A percentile compares a stretch with the other conserved stretches of the same genome.
Conservation (phyloP, 2,888 invertebrate genomes). For the Melanostoma scalare region DNA sequence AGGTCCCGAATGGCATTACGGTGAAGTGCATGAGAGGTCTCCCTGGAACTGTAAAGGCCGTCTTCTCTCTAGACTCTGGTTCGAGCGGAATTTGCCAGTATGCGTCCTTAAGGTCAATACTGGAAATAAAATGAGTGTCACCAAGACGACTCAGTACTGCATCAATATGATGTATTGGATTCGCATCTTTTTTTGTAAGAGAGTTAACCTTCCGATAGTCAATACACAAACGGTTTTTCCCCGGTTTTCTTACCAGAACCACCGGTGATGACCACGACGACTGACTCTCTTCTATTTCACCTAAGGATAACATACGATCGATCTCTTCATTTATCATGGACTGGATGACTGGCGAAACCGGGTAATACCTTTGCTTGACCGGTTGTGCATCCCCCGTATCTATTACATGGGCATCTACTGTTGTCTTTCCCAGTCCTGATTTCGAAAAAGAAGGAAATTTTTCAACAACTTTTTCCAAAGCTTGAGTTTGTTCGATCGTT, state of each 20-base stretch:
- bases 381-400: conserved; percentile 47
- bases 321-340: conserved; percentile 71
- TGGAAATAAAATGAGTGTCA: conserved; percentile 51
- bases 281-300: conserved; percentile 75
- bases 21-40: conserved; percentile 47
- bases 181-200: conserved; percentile 70
- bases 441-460: conserved; percentile 26
- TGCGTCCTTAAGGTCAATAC: conserved; percentile 69
- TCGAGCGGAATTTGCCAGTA: conserved; percentile 51
- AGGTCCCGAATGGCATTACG: conserved; percentile 62
- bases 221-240: conserved; percentile 73
- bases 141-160: conserved; percentile 65
- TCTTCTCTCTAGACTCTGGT: conserved; percentile 44
- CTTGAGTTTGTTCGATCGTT: background rate
- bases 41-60: conserved; percentile 74
- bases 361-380: conserved; percentile 62
- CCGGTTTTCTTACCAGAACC: conserved; percentile 44
- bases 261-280: conserved; percentile 76
- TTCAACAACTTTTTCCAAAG: background rate
- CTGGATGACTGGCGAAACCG: conserved; percentile 63
- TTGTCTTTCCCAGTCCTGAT: conserved; percentile 41
- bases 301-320: conserved; percentile 75
- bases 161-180: conserved; percentile 69
- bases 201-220: conserved; percentile 75
- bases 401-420: conserved; percentile 39